These are phyloP conservation scores for Corvus hawaiiensis DNA, from an alignment of 2,113 vertebrate species.

Conservation along the genomic window DNA sequence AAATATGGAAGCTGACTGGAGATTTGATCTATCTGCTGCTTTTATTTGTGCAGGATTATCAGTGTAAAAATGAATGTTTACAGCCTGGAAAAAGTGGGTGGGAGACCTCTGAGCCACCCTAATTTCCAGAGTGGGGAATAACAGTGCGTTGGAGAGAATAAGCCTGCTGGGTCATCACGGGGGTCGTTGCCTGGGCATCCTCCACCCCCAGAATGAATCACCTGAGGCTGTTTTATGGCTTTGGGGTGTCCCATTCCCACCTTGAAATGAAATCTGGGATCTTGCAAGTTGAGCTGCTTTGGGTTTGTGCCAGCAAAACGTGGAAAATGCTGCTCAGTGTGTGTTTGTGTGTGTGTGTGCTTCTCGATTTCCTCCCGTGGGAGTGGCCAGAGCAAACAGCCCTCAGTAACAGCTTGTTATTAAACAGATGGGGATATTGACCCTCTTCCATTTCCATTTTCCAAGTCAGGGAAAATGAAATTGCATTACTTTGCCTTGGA, in stretches of 20 bases:
- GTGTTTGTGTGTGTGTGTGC: not conserved
- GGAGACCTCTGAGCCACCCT: not conserved
- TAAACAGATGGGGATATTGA: constrained; percentile 2
- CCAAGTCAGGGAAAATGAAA: not conserved
- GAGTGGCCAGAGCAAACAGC: not conserved
- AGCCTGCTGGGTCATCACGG: not conserved
- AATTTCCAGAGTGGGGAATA: not conserved
- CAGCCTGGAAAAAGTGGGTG: not conserved
- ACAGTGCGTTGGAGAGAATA: not conserved
- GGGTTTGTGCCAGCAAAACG: not conserved
- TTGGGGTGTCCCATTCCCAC: not conserved
- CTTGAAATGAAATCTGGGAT: not conserved
- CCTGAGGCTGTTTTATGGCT: not conserved
- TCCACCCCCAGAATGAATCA: not conserved
- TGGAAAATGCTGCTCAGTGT: not conserved
- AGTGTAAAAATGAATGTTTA: not conserved
- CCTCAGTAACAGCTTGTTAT: not conserved
- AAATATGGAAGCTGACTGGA: too few species aligned
- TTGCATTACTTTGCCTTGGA: not conserved
- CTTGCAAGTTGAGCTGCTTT: not conserved
- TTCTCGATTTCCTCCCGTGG: not conserved
- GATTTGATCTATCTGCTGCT: not conserved
- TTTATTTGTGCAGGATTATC: not conserved
- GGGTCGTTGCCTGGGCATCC: not conserved
- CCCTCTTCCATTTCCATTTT: not conserved